A percentile compares a stretch with the other conserved stretches of the same genome.
Evolutionary conservation across 2,797 vertebrate genomes (phyloP).

Genomic region (Coluber constrictor): DNA sequence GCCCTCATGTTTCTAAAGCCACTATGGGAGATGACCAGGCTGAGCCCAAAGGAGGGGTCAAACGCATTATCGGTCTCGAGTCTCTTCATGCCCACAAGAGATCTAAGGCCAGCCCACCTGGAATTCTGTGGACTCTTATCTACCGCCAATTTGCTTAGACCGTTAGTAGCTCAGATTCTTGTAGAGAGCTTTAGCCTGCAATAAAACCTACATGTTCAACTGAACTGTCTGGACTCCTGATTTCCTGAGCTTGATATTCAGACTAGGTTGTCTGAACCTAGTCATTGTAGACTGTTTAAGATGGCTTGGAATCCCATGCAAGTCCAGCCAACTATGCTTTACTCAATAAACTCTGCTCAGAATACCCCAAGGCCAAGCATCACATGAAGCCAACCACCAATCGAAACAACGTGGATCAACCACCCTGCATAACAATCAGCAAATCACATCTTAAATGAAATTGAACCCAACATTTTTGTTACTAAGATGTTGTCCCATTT

Average conservation of each 20-base stretch:
- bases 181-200: background rate
- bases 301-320: background rate
- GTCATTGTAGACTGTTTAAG: background rate
- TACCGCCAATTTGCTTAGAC: background rate
- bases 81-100: background rate
- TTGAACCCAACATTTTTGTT: no score
- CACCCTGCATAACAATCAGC: no score
- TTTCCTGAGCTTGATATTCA: background rate
- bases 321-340: background rate
- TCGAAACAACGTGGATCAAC: no score
- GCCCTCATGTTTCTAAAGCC: background rate
- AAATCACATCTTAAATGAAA: no score
- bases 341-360: background rate
- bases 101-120: background rate
- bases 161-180: background rate
- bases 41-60: background rate
- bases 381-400: no score
- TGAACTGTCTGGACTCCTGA: background rate
- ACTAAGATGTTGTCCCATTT: no score
- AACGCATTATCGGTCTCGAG: fast-evolving
- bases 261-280: background rate
- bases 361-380: background rate
- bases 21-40: background rate
- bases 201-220: background rate
- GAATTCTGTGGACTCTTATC: background rate